Evolutionary conservation across 2,888 invertebrate genomes (phyloP), one percentile per base, ranked within the genome.

Genomic region (Pollenia amentaria): DNA sequence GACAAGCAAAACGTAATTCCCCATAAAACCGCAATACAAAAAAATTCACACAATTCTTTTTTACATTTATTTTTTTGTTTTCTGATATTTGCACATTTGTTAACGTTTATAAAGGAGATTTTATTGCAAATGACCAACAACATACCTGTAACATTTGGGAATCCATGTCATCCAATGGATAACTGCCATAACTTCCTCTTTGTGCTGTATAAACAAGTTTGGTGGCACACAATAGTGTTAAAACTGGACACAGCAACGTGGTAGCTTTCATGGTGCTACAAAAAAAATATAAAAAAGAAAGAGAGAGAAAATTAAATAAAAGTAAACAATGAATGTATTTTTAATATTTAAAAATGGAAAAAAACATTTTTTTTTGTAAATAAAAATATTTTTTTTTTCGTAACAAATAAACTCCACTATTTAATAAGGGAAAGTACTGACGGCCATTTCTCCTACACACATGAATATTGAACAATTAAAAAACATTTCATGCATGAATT

Each of bases 191-290:
- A 80, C 65, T 80, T 72, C 91, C 91, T 88, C 92, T 90, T 85
- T 92, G 92, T 85, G 93, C 92, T 86, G 93, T 92, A 88, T 91
- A 92, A 88, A 92, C 92, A 88, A 92, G 91, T 88, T 93, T 91
- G 84, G 91, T 91, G 89, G 91, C 91, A 88, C 92, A 92, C 87
- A 93, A 91, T 89, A 93, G 90, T 89, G 92, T 92, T 89, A 93
- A 90, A 88, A 93, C 90, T 88, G 93, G 92, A 89, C 93, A 93
- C 89, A 93, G 92, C 92, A 93, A 93, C 91, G 93, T 90, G 90
- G 92, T 92, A 90, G 93, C 91, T 93, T 93, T 93, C 93, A 93
- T 92, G 89, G 89, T 90, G 92, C 92, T 91, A 88, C 21, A 90
- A 89, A 85, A 88, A 81, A 83, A 84, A 55, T 0, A 79, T 86